Conservation (phyloP, 2,113 vertebrate genomes). For the Dipodomys stephensi region DNA sequence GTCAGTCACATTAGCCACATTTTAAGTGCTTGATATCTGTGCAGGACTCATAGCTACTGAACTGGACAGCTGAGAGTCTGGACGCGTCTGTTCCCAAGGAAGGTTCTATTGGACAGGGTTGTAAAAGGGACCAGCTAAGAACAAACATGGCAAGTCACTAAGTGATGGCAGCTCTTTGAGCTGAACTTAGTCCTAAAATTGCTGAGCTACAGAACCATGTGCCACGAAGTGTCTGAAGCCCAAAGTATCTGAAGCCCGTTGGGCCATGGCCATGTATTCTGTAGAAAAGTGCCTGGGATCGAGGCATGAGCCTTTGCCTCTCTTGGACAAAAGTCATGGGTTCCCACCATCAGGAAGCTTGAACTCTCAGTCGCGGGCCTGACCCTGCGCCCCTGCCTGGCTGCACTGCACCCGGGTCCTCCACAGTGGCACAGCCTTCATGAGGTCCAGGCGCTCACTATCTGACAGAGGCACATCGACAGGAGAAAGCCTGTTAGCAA, state of each 20-base stretch:
- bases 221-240: background rate
- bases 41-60: rapidly evolving
- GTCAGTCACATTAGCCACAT: background rate
- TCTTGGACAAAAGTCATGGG: background rate
- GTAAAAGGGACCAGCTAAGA: background rate
- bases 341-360: background rate
- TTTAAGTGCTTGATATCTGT: rapidly evolving
- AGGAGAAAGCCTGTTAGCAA: background rate
- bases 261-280: background rate
- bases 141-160: background rate
- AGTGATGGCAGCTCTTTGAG: background rate
- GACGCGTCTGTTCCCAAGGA: rapidly evolving
- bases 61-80: rapidly evolving
- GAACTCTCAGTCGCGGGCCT: background rate
- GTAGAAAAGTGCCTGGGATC: background rate
- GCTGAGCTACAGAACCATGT: background rate
- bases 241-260: background rate
- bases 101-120: background rate
- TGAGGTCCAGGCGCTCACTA: background rate
- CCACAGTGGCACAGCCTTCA: background rate
- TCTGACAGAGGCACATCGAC: background rate
- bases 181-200: background rate
- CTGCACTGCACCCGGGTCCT: background rate
- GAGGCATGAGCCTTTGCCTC: background rate
- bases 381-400: background rate